A percentile compares a stretch with the other conserved stretches of the same genome.
phyloP scores from a whole-genome alignment of 2,888 invertebrate genomes.

The Cosmia trapezina region DNA sequence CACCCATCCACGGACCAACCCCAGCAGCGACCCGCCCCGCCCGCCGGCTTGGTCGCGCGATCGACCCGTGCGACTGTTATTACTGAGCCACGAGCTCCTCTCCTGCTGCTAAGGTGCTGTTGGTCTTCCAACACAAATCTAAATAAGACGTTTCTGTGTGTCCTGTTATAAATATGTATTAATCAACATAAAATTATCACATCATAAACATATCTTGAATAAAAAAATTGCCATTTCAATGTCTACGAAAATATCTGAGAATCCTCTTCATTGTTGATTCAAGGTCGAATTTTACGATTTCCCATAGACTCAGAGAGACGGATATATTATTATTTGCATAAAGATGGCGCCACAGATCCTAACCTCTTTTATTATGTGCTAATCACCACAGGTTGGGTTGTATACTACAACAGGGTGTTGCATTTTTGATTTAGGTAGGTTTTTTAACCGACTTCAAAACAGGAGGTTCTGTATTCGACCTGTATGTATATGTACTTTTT shows the following conservation, averaged over 20 bases:
- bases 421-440: neutral
- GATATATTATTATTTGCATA: constrained; percentile 67
- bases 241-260: neutral
- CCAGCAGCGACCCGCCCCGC: no score
- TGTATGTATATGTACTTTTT: no score
- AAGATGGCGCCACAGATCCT: constrained; percentile 54
- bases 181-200: constrained; percentile 15
- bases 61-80: no score
- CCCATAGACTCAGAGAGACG: constrained; percentile 45
- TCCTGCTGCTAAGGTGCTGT: no score
- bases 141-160: no score
- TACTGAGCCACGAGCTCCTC: no score
- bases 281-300: constrained; percentile 61
- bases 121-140: no score
- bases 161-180: neutral
- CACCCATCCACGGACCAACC: no score
- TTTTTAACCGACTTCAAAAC: neutral
- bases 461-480: no score
- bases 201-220: neutral
- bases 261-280: constrained; percentile 15
- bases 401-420: constrained; percentile 39
- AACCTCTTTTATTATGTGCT: constrained; percentile 65
- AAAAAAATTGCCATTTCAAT: constrained; percentile 1
- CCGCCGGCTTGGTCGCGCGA: no score
- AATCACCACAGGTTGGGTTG: constrained; percentile 54